Conservation (phyloP, 2,113 vertebrate genomes). For the Balaenoptera acutorostrata region DNA sequence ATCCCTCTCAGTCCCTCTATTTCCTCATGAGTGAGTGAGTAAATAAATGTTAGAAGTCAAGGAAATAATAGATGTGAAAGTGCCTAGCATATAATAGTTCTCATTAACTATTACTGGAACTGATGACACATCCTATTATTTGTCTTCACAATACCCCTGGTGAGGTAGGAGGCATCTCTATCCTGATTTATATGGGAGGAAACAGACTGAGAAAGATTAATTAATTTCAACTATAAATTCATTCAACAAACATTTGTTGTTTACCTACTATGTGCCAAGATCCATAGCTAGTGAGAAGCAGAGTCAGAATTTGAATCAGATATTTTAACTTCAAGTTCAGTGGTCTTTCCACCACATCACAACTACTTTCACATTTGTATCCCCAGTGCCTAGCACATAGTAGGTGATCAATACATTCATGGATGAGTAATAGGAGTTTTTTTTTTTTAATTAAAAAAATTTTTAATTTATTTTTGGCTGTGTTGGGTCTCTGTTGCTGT, state of each 20-base stretch:
- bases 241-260: neutral
- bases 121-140: neutral
- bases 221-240: neutral
- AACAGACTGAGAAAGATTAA: slow-evolving; percentile 4
- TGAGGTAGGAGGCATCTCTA: neutral
- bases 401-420: neutral
- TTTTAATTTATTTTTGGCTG: too few species aligned
- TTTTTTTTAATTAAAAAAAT: too few species aligned
- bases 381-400: neutral
- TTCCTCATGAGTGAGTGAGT: neutral
- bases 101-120: neutral
- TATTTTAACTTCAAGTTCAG: neutral
- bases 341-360: neutral
- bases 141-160: neutral
- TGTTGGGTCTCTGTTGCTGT: too few species aligned
- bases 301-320: neutral
- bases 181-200: neutral
- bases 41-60: neutral
- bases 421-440: neutral
- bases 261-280: neutral
- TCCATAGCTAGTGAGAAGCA: neutral
- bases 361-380: neutral
- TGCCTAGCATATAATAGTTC: neutral
- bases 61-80: neutral
- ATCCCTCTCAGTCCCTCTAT: neutral